Percentiles rank a stretch among this genome's conserved stretches.
phyloP scores from a whole-genome alignment of 2,797 vertebrate species.

The Pseudochirops cupreus region DNA sequence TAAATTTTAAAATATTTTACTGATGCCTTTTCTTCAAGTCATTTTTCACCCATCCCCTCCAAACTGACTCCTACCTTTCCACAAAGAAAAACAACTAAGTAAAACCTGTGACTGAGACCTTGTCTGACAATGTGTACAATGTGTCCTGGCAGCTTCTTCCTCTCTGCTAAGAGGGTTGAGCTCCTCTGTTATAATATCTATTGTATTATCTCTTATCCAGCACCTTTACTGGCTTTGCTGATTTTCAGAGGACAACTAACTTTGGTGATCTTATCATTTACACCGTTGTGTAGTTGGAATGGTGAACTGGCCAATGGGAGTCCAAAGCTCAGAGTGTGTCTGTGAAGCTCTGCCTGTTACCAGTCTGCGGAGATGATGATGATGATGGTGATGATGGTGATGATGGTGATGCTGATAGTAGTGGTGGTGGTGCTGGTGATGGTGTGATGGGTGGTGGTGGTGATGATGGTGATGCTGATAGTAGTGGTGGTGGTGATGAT shows the following conservation, averaged over 20 bases:
- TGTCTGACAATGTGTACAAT: neutral
- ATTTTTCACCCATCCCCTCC: neutral
- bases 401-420: too few relatives aligned
- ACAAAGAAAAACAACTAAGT: neutral
- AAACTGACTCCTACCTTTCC: neutral
- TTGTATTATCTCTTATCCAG: neutral
- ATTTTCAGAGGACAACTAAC: neutral
- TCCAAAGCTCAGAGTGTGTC: too few relatives aligned
- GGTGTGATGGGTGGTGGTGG: too few relatives aligned
- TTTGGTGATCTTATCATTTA: neutral
- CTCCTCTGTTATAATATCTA: neutral
- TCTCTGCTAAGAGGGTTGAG: neutral
- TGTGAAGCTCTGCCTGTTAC: neutral
- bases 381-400: neutral
- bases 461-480: too few relatives aligned
- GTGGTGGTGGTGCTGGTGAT: too few relatives aligned
- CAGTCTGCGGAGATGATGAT: neutral
- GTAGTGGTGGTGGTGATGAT: too few relatives aligned
- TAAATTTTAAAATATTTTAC: neutral
- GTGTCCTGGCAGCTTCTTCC: neutral
- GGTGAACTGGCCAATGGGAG: neutral
- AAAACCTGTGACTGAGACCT: neutral
- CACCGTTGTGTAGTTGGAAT: neutral
- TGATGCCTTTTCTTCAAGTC: neutral
- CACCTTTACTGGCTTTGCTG: neutral